Conservation (phyloP, 2,113 vertebrate genomes). For the Eretmochelys imbricata region DNA sequence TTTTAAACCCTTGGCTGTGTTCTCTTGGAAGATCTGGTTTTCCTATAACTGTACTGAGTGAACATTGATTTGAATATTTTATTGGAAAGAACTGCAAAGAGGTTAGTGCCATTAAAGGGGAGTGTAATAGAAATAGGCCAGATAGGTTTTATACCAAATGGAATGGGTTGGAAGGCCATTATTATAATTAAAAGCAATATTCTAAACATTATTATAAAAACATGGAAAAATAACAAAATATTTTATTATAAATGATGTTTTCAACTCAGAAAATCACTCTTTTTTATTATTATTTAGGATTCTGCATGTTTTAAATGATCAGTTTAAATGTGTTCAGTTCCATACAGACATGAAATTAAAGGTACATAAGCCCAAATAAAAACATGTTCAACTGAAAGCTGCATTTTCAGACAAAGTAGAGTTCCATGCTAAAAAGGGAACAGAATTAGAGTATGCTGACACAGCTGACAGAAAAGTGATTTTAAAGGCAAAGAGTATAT, state of each 20-base stretch:
- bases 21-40: neutral
- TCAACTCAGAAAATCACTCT: neutral
- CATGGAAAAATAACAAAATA: neutral
- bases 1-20: neutral
- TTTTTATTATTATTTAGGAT: neutral
- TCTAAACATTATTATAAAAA: neutral
- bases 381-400: neutral
- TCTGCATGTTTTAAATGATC: neutral
- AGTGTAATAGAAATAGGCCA: neutral
- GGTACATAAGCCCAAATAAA: neutral
- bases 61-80: slow-evolving; percentile 33
- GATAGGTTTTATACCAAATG: neutral
- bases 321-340: neutral
- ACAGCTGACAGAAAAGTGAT: neutral
- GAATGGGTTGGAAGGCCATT: neutral
- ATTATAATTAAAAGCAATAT: neutral
- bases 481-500: slow-evolving; percentile 1
- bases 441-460: neutral
- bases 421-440: neutral
- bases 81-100: neutral
- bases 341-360: neutral
- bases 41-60: neutral
- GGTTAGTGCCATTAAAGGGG: neutral
- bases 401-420: neutral
- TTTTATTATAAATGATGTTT: neutral